Conservation (phyloP, 2,888 invertebrate species). For the Torymus tubicola region DNA sequence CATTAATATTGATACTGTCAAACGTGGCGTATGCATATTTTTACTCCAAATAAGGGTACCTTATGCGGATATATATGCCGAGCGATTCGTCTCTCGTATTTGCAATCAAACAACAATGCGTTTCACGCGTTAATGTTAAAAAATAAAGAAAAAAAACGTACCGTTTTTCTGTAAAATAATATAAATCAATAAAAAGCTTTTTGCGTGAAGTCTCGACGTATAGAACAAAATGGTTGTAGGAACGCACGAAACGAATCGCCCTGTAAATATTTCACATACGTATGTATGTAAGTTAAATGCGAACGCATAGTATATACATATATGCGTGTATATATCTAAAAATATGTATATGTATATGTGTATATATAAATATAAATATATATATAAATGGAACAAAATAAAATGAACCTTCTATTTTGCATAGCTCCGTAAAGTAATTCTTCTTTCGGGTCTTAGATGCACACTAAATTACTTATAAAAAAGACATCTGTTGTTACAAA, state of each 20-base stretch:
- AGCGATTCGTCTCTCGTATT: constrained; percentile 57
- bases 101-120: constrained; percentile 50
- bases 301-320: constrained; percentile 55
- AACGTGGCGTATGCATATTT: constrained; percentile 74
- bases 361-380: constrained; percentile 67
- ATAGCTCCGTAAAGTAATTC: constrained; percentile 69
- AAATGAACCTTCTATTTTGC: constrained; percentile 75
- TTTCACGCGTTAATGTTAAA: constrained; percentile 49
- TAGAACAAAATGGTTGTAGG: constrained; percentile 53
- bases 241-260: constrained; percentile 49
- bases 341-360: constrained; percentile 69
- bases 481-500: constrained; percentile 66
- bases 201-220: constrained; percentile 28
- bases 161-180: constrained; percentile 53
- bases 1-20: constrained; percentile 74
- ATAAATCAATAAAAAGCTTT: constrained; percentile 32
- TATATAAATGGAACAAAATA: constrained; percentile 60
- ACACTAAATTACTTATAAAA: constrained; percentile 71
- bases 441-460: constrained; percentile 73
- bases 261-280: constrained; percentile 63
- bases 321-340: constrained; percentile 68
- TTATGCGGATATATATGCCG: constrained; percentile 61
- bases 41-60: constrained; percentile 73
- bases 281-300: constrained; percentile 67
- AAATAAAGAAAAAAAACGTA: constrained; percentile 25